phyloP scores from a whole-genome alignment of 2,888 invertebrate genomes.

The Tuberolachnus salignus region DNA sequence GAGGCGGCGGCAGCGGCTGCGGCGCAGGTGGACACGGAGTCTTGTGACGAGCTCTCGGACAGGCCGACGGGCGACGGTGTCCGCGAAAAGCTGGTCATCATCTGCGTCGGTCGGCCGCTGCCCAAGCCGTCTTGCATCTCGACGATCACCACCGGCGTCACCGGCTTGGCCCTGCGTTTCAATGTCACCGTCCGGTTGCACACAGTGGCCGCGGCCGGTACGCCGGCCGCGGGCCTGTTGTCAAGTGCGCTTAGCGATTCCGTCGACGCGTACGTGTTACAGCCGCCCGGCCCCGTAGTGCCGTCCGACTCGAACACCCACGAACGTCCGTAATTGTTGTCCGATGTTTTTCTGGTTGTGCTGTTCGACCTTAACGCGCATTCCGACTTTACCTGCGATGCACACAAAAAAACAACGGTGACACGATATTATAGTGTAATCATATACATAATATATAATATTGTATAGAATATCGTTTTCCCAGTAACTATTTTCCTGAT shows the following conservation, averaged over 20 bases:
- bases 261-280: conserved; percentile 40
- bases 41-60: conserved; percentile 63
- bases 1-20: conserved; percentile 39
- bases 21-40: conserved; percentile 61
- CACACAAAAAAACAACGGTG: too few species aligned
- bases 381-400: conserved; percentile 62
- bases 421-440: too few species aligned
- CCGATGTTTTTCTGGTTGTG: conserved; percentile 20
- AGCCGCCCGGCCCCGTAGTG: conserved; percentile 38
- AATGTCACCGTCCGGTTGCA: conserved; percentile 60
- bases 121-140: conserved; percentile 61
- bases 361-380: conserved; percentile 60
- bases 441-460: too few species aligned
- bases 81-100: conserved; percentile 66
- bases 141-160: conserved; percentile 58
- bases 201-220: conserved; percentile 57
- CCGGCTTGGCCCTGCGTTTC: conserved; percentile 57
- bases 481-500: too few species aligned
- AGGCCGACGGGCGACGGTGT: conserved; percentile 64
- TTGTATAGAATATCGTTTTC: too few species aligned
- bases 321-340: conserved; percentile 65
- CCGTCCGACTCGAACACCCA: conserved; percentile 65
- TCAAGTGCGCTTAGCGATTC: conserved; percentile 51
- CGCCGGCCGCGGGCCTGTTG: conserved; percentile 45
- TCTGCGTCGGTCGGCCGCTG: conserved; percentile 64